Base-by-base conservation (phyloP, 2,797 vertebrate species). In the Mormyrus proboscirostris region DNA sequence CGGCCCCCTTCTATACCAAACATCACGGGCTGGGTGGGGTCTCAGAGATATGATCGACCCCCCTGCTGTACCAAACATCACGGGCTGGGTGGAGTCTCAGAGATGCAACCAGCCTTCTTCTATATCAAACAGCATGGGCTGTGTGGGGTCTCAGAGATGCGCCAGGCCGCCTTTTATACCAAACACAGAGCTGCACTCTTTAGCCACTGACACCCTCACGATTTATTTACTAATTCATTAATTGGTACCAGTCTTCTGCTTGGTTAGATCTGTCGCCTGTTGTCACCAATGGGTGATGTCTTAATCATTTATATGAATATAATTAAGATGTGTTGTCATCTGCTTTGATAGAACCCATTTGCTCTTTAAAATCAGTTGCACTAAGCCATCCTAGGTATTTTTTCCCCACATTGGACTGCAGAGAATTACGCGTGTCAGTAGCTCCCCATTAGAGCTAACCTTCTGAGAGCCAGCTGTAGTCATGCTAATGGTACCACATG, bases 151-250 rank as follows among this genome's bases (percentile, higher is more conserved):
- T 50, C n/a, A 50, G 41, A 12, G 41, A 44, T 50, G n/a, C 19
- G 6, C 2, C 38, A 1, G 1, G 6, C 7, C 19, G 3, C n/a
- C 19, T 49, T 12, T 4, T 25, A 5, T 92, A 94, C 94, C 94
- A 92, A 94, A 94, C 94, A 94, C 94, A 93, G 91, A 92, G 92
- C 94, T 95, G 94, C 95, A 94, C 92, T 92, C 69, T 76, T 94
- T 92, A 94, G 91, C 53, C 79, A 88, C 62, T 92, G 92, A 94
- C 93, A 83, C 79, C 33, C 41, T 44, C 51, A 19, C 55, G 14
- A 33, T 44, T 53, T 86, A 51, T 33, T 86, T 87, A n/a, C 16
- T 57, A 19, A 41, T 87, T 87, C 33, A 87, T 87, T 87, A 41
- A 87, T 87, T 87, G 85, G 29, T 53, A 87, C 29, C 22, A n/a